Evolutionary conservation across 2,797 vertebrate species (phyloP).

Genomic region (Echeneis naucrates): DNA sequence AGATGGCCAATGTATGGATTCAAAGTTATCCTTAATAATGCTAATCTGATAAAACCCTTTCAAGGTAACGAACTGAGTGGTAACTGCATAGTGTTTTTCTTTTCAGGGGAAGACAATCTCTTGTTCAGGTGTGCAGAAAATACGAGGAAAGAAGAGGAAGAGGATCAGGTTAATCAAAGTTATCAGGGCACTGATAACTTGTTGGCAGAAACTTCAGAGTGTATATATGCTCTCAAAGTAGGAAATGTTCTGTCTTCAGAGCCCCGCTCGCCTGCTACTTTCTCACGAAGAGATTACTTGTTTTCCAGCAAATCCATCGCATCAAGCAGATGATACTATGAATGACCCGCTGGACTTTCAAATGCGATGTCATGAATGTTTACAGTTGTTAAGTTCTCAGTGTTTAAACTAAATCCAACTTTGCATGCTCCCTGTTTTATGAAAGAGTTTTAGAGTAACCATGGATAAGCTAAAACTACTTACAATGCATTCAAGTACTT

Average conservation of each 20-base stretch:
- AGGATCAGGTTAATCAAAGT: constrained; percentile 67
- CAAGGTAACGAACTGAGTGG: background rate
- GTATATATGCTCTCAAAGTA: constrained; percentile 54
- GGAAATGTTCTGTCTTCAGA: constrained; percentile 5
- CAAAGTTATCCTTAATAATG: background rate
- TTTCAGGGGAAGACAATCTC: constrained; percentile 68
- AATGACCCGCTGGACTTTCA: constrained; percentile 8
- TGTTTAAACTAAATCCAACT: constrained; percentile 26
- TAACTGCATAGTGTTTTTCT: background rate
- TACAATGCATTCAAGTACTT: constrained; percentile 36
- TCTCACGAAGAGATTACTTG: constrained; percentile 38
- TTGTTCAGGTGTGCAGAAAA: constrained; percentile 69
- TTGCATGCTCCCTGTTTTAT: constrained; percentile 41
- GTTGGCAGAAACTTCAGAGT: constrained; percentile 84
- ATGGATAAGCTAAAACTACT: constrained; percentile 71
- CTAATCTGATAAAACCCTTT: background rate
- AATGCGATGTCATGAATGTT: constrained; percentile 44
- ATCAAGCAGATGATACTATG: constrained; percentile 19
- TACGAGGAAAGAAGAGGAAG: constrained; percentile 71
- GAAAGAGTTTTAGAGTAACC: constrained; percentile 50
- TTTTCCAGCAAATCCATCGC: constrained; percentile 22
- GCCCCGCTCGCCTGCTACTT: constrained; percentile 11
- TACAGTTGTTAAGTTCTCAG: constrained; percentile 61
- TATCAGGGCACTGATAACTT: constrained; percentile 72
- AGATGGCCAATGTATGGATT: background rate